Evolutionary conservation across 2,113 vertebrate species (phyloP).

Genomic region (Cercocebus atys): DNA sequence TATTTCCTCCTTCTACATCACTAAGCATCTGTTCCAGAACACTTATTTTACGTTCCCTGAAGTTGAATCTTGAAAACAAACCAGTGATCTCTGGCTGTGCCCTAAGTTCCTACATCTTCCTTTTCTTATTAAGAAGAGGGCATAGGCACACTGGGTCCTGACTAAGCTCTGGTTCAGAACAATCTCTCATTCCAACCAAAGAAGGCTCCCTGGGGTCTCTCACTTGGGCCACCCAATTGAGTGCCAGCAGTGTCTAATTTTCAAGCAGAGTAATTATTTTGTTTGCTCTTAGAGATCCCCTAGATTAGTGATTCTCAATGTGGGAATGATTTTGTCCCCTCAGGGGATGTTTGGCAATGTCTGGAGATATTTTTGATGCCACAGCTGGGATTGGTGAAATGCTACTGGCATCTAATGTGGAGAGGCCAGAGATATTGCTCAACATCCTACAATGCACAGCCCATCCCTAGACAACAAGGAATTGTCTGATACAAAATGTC

Average conservation of each 20-base stretch:
- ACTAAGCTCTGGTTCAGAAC: not conserved
- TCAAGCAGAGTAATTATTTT: not conserved
- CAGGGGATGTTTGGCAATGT: not conserved
- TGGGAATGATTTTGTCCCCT: not conserved
- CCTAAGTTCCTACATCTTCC: not conserved
- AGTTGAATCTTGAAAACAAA: not conserved
- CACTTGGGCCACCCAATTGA: not conserved
- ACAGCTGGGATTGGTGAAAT: not conserved
- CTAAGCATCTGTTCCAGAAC: not conserved
- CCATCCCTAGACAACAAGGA: not conserved
- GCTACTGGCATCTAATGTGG: not conserved
- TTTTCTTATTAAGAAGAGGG: not conserved
- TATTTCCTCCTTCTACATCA: fast-evolving
- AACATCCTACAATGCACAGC: not conserved
- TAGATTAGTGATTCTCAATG: not conserved
- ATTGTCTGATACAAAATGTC: not conserved
- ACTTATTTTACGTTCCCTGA: not conserved
- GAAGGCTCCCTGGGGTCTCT: not conserved
- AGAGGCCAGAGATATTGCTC: not conserved
- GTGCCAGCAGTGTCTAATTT: not conserved
- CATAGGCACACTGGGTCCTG: too few relatives aligned
- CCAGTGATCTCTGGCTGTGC: not conserved
- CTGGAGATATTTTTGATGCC: not conserved
- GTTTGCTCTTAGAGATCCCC: not conserved
- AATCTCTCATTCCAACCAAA: not conserved